Evolutionary conservation across 2,113 vertebrate genomes (phyloP).

Genomic region (Chiloscyllium plagiosum): DNA sequence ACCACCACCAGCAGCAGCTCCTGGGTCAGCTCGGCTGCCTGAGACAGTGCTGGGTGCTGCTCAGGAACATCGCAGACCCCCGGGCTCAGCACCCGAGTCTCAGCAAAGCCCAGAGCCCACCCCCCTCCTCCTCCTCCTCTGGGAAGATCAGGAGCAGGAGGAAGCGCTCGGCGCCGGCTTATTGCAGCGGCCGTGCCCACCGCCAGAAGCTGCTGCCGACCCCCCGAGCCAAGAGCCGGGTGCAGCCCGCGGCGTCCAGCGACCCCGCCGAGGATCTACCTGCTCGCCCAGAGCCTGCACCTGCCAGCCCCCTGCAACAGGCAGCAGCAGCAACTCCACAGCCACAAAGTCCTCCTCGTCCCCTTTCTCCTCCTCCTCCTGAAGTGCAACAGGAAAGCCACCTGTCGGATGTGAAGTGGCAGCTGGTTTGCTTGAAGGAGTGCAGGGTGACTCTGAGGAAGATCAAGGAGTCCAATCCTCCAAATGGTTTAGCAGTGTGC

Average conservation of each 20-base stretch:
- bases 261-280: no score
- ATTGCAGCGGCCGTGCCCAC: background rate
- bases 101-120: no score
- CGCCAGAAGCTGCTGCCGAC: background rate
- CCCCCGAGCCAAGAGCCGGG: background rate
- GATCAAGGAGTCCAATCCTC: background rate
- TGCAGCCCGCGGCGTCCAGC: no score
- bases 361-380: background rate
- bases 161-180: background rate
- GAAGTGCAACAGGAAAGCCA: background rate
- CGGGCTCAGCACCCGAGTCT: background rate
- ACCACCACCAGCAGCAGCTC: no score
- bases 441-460: background rate
- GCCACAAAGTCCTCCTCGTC: no score
- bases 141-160: background rate
- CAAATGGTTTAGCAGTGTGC: no score
- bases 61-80: background rate
- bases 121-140: no score
- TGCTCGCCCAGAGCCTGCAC: no score
- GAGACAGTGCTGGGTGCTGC: constrained; percentile 3
- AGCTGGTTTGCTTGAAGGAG: background rate
- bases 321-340: no score
- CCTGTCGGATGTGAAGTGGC: background rate
- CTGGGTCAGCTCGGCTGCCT: background rate
- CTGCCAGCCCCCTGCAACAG: background rate